Evolutionary conservation across 2,797 vertebrate genomes (phyloP).

Genomic region (Ispidina lecontei): DNA sequence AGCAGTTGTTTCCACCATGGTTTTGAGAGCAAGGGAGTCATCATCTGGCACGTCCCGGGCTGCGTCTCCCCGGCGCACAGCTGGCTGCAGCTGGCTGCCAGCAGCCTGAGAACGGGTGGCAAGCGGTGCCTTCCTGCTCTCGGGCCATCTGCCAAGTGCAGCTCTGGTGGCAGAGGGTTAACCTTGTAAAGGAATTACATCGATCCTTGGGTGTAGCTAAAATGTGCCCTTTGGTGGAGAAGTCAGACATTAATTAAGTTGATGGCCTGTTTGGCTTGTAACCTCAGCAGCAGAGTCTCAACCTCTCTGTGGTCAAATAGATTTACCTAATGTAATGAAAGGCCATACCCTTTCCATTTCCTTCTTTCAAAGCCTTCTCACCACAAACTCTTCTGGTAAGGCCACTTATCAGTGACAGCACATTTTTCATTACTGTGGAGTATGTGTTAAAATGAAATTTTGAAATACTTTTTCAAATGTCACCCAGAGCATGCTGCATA

Average conservation of each 20-base stretch:
- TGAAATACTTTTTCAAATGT: slow-evolving; percentile 25
- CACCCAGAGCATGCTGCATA: accelerated
- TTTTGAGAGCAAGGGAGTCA: slow-evolving; percentile 9
- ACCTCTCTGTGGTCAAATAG: slow-evolving; percentile 46
- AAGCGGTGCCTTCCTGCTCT: slow-evolving; percentile 45
- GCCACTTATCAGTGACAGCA: slow-evolving; percentile 61
- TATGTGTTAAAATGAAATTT: slow-evolving; percentile 38
- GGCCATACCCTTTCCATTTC: slow-evolving; percentile 43
- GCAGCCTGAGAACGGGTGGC: slow-evolving; percentile 74
- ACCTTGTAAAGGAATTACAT: not conserved
- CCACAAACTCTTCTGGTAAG: slow-evolving; percentile 51
- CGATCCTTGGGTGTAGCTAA: slow-evolving; percentile 11
- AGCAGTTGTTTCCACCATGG: not conserved
- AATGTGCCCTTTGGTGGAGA: slow-evolving; percentile 22
- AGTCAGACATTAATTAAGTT: slow-evolving; percentile 48
- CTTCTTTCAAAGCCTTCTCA: slow-evolving; percentile 67
- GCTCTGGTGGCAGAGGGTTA: not conserved
- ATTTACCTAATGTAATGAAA: slow-evolving; percentile 63
- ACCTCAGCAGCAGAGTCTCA: slow-evolving; percentile 45
- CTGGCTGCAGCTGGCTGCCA: slow-evolving; percentile 81
- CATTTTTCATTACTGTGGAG: slow-evolving; percentile 46
- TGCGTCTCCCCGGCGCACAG: slow-evolving; percentile 53
- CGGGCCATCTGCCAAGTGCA: slow-evolving; percentile 40
- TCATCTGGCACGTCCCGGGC: slow-evolving; percentile 11
- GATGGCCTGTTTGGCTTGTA: slow-evolving; percentile 40